phyloP scores from a whole-genome alignment of 92 coral and sea anemone genomes.

The Meandrina meandrites region DNA sequence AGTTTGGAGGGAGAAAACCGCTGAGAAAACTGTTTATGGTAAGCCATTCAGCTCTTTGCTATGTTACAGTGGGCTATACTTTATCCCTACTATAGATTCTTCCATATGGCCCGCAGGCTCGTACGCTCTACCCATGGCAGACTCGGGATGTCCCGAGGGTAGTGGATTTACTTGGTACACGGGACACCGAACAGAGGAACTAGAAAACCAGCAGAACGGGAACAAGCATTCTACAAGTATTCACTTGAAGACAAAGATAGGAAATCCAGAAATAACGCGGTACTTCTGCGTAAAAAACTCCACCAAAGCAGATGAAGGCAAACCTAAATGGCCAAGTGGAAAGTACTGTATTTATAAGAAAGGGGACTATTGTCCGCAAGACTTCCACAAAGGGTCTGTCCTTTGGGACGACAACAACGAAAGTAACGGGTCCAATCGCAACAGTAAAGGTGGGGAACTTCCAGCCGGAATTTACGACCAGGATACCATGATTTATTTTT shows the following conservation, averaged over 20 bases:
- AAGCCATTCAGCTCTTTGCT: neutral
- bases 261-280: conserved; percentile 19
- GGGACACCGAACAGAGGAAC: conserved; percentile 71
- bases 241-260: conserved; percentile 22
- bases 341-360: conserved; percentile 72
- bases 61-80: too few relatives aligned
- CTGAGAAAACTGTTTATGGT: neutral
- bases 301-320: conserved; percentile 17
- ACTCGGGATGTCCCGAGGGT: conserved; percentile 76
- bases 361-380: conserved; percentile 59
- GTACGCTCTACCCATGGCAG: conserved; percentile 79
- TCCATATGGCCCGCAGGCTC: conserved; percentile 75
- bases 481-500: conserved; percentile 51
- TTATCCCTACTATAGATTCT: neutral
- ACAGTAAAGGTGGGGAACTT: conserved; percentile 46
- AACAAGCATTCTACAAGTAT: conserved; percentile 35
- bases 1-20: neutral
- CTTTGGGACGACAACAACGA: conserved; percentile 69
- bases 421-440: conserved; percentile 47
- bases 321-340: conserved; percentile 72
- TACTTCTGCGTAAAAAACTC: conserved; percentile 49
- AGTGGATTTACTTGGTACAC: conserved; percentile 66
- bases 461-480: conserved; percentile 60
- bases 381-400: conserved; percentile 59
- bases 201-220: conserved; percentile 51